phyloP scores from a whole-genome alignment of 2,113 vertebrate genomes.

The Psittacula cyanocephala region DNA sequence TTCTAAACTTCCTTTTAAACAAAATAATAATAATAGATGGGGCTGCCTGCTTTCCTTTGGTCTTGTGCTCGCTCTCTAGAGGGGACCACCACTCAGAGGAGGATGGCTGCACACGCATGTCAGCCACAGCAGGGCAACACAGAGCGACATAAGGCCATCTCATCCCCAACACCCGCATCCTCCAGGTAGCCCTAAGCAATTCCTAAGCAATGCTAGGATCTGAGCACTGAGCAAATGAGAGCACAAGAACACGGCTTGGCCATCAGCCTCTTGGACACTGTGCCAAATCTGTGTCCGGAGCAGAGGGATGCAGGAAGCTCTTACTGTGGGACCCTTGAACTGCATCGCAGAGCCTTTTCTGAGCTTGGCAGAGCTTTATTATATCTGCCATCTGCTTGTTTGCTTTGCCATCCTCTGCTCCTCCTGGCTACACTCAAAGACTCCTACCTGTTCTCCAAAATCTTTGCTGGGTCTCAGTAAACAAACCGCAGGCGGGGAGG shows the following conservation, averaged over 20 bases:
- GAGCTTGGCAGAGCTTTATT: constrained; percentile 23
- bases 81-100: background rate
- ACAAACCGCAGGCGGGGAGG: constrained; percentile 21
- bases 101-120: accelerated
- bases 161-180: background rate
- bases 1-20: background rate
- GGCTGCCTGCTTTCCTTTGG: background rate
- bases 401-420: constrained; percentile 46
- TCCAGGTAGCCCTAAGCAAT: background rate
- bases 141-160: background rate
- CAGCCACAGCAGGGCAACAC: background rate
- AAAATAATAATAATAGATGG: background rate
- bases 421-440: constrained; percentile 5
- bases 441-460: constrained; percentile 51
- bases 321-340: constrained; percentile 20
- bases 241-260: background rate
- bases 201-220: background rate
- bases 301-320: constrained; percentile 16
- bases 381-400: constrained; percentile 38
- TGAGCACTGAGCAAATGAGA: background rate
- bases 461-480: constrained; percentile 17
- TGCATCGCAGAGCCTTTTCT: background rate
- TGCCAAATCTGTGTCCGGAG: background rate
- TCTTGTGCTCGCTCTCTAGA: background rate
- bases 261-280: background rate